These are phyloP conservation scores for Paratrypauchen microcephalus DNA, from an alignment of 2,797 vertebrate species.

Conservation along the genomic window DNA sequence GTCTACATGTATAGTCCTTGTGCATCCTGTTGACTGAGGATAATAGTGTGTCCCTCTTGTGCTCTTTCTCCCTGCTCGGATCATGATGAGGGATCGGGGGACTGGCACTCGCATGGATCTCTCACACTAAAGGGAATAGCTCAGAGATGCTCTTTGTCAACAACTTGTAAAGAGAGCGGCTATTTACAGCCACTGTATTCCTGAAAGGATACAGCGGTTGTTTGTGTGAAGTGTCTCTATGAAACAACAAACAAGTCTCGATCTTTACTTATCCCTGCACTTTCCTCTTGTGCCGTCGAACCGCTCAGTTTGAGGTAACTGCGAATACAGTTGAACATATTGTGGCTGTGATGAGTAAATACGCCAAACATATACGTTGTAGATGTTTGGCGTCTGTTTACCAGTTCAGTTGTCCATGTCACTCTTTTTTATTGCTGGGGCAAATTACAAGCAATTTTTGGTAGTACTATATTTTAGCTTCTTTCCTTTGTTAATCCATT, in stretches of 20 bases:
- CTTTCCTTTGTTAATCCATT: neutral
- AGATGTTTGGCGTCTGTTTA: constrained; percentile 68
- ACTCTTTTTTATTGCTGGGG: constrained; percentile 44
- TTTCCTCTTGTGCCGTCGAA: constrained; percentile 28
- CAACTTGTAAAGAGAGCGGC: constrained; percentile 70
- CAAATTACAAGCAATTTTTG: neutral
- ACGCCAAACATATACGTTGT: too few species aligned
- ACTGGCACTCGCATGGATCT: constrained; percentile 24
- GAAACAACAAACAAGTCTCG: constrained; percentile 62
- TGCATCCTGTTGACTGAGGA: constrained; percentile 63
- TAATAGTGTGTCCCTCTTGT: constrained; percentile 47
- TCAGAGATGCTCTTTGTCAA: constrained; percentile 75
- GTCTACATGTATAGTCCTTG: constrained; percentile 12
- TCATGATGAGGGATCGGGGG: constrained; percentile 33
- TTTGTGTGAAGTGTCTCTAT: constrained; percentile 57
- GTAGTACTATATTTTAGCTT: neutral
- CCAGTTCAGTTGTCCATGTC: constrained; percentile 58
- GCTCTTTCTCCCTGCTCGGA: constrained; percentile 38
- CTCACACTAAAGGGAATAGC: constrained; percentile 54
- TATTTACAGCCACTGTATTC: constrained; percentile 74
- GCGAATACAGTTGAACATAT: constrained; percentile 50
- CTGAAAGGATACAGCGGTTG: constrained; percentile 68
- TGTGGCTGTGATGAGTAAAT: constrained; percentile 55
- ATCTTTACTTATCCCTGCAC: constrained; percentile 24
- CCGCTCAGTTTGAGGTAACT: constrained; percentile 43